Base-by-base conservation (phyloP, 2,888 invertebrate species). In the Zelleria hepariella region DNA sequence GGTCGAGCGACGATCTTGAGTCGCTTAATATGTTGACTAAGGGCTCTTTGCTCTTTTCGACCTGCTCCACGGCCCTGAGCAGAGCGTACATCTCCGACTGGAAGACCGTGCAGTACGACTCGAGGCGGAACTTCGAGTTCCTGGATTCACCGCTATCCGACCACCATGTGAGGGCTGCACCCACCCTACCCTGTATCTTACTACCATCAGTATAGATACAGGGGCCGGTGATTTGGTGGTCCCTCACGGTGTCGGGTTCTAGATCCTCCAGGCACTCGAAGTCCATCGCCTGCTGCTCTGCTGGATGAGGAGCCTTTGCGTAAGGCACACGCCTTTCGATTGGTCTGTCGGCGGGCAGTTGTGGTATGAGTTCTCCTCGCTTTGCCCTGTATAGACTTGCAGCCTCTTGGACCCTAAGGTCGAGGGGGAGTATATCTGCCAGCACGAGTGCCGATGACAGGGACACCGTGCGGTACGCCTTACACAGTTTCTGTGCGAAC, bases 81-180 rank as follows among this genome's bases (percentile, higher is more conserved):
- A 58, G 7, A 1, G 58, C 49, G 8, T 24, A 23, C 26, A 58
- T 2, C 24, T 57, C 57, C 2, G 57, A 5, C 57, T 58, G 58
- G 52, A 27, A 58, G 18, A 58, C 58, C 15, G 58, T 52, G 58
- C 58, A 58, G 58, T 25, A 58, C 15, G 25, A n/a, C 15, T 24
- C 26, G 4, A 58, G 49, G 5, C 10, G 21, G n/a, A 24, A 58
- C 18, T 20, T 20, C 15, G 18, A n/a, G n/a, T 25, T 15, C 26
- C 21, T 48, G 26, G 27, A 3, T 18, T 58, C 32, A 2, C 24
- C 42, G 5, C 23, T 48, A 6, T 23, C 24, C 2, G 5, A 8
- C 57, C 57, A 57, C 20, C 47, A 47, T 2, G 57, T 48, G 15
- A 57, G 23, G 6, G 48, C 57, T n/a, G 58, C 58, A 8, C 52